Evolutionary conservation across 2,113 vertebrate genomes (phyloP), one percentile per base, ranked within the genome.

Genomic region (Galemys pyrenaicus): DNA sequence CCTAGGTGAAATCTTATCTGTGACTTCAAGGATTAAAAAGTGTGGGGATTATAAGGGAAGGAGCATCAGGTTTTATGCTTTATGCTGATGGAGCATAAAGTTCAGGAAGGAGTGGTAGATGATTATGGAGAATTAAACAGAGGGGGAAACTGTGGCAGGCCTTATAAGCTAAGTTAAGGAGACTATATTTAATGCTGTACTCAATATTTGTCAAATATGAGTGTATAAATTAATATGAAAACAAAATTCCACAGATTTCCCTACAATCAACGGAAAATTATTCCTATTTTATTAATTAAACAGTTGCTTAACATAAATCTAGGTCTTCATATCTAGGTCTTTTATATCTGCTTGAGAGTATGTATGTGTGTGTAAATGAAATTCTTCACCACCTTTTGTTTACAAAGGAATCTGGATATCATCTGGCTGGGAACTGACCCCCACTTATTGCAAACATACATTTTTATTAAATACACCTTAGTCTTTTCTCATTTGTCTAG

Each of bases 381-480:
- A 58, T 39, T 60, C 60, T 39, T 92, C 11, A 46, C 1, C 28
- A 83, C 30, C 62, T 92, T 82, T 93, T 79, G 46, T 83, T 84
- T 79, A 26, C 49, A 70, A 92, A 79, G 24, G n/a, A 13, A 37
- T 67, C 32, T 85, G n/a, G 51, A 89, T 91, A 24, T 44, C 30
- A 62, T 39, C 26, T 94, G 58, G 37, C 79, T 80, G n/a, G 20
- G 19, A 89, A 94, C 7, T 88, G 60, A 39, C n/a, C 9, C 3
- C 5, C 7, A 75, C 9, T 12, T 28, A 56, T 9, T 62, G 16
- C 51, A 75, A 87, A 68, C 28, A 56, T 35, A 54, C 44, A 74
- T 74, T 91, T 70, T 86, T 65, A 81, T 54, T 93, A 95, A 93
- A 80, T 68, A 11, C 28, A 51, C 37, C 49, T 79, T 84, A 37